Evolutionary conservation across 2,888 invertebrate genomes (phyloP), one percentile per base, ranked within the genome.

Genomic region (Morpho deidamia): DNA sequence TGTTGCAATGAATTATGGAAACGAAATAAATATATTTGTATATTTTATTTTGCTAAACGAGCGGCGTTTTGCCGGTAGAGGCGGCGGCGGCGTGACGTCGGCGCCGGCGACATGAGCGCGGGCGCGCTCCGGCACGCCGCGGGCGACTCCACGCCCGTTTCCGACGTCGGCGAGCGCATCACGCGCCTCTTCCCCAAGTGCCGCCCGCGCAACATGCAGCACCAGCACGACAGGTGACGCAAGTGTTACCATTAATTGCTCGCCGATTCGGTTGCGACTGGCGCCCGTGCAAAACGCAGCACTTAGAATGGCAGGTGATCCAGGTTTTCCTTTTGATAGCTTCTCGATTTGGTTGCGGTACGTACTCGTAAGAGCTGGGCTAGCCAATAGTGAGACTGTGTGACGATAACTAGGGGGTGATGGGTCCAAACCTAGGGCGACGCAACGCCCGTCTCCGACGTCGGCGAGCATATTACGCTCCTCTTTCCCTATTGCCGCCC

Each of bases 401-500:
- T 23, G 23, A 23, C 23, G n/a, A n/a, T n/a, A n/a, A n/a, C n/a
- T n/a, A n/a, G n/a, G n/a, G n/a, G n/a, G n/a, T n/a, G n/a, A n/a
- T n/a, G n/a, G n/a, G n/a, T n/a, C n/a, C 84, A 82, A 81, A 83
- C 77, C 78, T 83, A 83, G 75, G 86, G 85, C 83, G 86, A 83
- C 79, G 81, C 88, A 71, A 76, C 89, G 91, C 81, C 85, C 85
- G 78, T 86, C 84, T 78, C 90, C 83, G 78, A 90, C 90, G 88
- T 84, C 72, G 85, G 90, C 87, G 95, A 95, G 91, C 93, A 94
- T 89, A 95, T 96, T 87, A 95, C 95, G 76, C 92, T 94, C 81
- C 92, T 96, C 74, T 96, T 96, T 90, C 95, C 95, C 72, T 95
- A 96, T 94, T 96, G 96, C 90, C 93, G 95, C 72, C 95, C 95